phyloP scores from a whole-genome alignment of 2,113 vertebrate genomes.

The Chamaetylas fuelleborni region DNA sequence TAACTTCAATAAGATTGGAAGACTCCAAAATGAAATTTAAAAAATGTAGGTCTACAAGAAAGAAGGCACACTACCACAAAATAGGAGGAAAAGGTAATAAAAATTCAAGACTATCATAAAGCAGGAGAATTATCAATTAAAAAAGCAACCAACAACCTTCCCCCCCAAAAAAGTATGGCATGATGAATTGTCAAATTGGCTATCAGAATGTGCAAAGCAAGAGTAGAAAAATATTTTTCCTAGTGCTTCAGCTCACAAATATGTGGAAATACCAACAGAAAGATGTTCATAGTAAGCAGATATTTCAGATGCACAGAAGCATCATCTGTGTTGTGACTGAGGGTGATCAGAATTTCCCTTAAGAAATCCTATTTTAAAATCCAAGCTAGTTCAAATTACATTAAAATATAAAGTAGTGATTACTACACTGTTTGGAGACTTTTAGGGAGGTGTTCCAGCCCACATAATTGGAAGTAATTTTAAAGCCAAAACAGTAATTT shows the following conservation, averaged over 20 bases:
- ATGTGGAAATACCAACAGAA: not conserved
- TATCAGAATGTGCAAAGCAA: not conserved
- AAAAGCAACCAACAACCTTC: not conserved
- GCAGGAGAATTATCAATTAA: not conserved
- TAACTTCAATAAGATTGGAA: not conserved
- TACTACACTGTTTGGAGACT: slow-evolving; percentile 2
- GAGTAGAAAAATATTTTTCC: not conserved
- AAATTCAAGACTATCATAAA: not conserved
- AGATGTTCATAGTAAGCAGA: not conserved
- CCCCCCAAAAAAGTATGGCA: not conserved
- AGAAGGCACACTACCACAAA: not conserved
- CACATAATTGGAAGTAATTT: slow-evolving; percentile 27
- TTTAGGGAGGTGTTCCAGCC: not conserved
- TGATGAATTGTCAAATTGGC: not conserved
- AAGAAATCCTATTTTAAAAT: not conserved
- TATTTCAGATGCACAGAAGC: not conserved
- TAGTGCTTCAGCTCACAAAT: not conserved
- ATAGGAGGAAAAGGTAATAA: not conserved
- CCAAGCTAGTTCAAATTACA: not conserved
- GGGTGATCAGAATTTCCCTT: not conserved
- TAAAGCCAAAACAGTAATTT: slow-evolving; percentile 46
- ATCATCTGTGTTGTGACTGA: not conserved
- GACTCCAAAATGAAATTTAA: not conserved
- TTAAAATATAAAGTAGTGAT: not conserved
- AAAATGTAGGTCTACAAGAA: not conserved